phyloP scores from a whole-genome alignment of 1,140 invertebrate species.

The Hyposmocoma kahamanoa region DNA sequence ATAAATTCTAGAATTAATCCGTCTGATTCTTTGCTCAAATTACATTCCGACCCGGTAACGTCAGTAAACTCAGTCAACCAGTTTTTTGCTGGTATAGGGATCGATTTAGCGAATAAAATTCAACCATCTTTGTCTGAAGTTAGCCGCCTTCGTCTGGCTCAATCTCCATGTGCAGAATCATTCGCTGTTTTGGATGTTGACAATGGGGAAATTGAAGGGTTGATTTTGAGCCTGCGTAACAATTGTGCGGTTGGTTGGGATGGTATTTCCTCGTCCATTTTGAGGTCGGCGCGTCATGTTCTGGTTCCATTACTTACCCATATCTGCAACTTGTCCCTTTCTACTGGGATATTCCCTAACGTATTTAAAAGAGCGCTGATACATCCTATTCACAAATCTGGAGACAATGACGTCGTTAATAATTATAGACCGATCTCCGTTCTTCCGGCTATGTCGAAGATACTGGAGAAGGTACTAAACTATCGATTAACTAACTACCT shows the following conservation, averaged over 20 bases:
- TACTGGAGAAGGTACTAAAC: conserved; percentile 11
- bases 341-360: not conserved
- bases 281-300: not conserved
- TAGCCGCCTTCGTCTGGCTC: not conserved
- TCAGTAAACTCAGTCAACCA: conserved; percentile 6
- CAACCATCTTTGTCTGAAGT: not conserved
- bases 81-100: conserved; percentile 7
- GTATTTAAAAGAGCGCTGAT: conserved; percentile 5
- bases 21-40: not conserved
- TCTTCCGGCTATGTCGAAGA: conserved; percentile 5
- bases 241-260: conserved; percentile 4
- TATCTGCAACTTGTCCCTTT: conserved; percentile 1
- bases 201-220: not conserved
- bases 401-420: not conserved
- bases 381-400: conserved; percentile 6
- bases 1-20: not conserved
- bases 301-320: conserved; percentile 2
- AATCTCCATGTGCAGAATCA: not conserved
- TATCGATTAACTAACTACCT: conserved; percentile 4
- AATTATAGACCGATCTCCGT: conserved; percentile 10
- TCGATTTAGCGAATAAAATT: not conserved
- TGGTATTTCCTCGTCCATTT: not conserved
- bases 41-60: not conserved
- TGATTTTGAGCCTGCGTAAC: not conserved
- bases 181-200: not conserved